Evolutionary conservation across 1,140 invertebrate genomes (phyloP), one percentile per base, ranked within the genome.

Genomic region (Pseudomyrmex dendroicus): DNA sequence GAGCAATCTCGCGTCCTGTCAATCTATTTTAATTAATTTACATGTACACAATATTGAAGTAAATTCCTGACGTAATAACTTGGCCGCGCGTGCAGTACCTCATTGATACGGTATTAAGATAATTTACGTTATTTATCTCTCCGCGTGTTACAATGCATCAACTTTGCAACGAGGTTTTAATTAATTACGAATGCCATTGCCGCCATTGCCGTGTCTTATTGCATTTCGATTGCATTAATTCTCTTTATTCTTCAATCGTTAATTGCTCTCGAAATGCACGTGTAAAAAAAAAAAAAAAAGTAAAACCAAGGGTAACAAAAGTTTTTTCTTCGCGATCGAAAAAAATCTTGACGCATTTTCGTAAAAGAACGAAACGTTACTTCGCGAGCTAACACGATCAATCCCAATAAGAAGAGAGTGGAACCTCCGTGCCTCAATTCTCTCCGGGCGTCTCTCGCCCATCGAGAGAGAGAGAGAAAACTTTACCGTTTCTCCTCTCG

Each of bases 21-120:
- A 80, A 80, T 80, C 76, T 54, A 17, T 80, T 80, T 80, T 80
- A 80, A 80, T 80, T 80, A 80, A 80, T 80, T 80, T 80, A 80
- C 76, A 80, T 80, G 76, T 72, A 80, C 66, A 80, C 76, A 72
- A 80, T 80, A 72, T 80, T 70, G 66, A 46, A 80, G 66, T 80
- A 80, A 80, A 80, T 80, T 70, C 76, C 76, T 80, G 76, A 80
- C 66, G 66, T 72, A 80, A 80, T 80, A 72, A 80, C 76, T 80
- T 72, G 66, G 66, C 66, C 66, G 48, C 35, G n/a, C 68, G 48
- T 56, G n/a, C 68, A 22, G n/a, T 59, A 48, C 54, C n/a, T 12
- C 59, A 80, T 80, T 59, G 76, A 72, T 72, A 70, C 20, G 22
- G n/a, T 17, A 80, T 80, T 72, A 80, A 80, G 76, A 80, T 70